Evolutionary conservation across 1,140 invertebrate genomes (phyloP).

Genomic region (Drosophila bipectinata): DNA sequence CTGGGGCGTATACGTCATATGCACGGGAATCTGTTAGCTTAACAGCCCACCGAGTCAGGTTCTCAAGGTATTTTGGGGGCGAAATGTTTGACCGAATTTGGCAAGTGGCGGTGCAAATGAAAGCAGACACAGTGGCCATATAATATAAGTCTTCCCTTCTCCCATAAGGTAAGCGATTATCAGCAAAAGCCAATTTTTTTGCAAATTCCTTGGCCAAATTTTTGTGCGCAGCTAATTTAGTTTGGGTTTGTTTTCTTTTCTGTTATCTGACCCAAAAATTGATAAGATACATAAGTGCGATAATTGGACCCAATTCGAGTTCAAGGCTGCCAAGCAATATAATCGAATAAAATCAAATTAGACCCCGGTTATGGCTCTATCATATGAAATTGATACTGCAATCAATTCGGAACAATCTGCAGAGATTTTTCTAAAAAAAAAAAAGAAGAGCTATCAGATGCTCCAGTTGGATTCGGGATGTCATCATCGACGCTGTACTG

Average conservation of each 20-base stretch:
- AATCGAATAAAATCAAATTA: slow-evolving; percentile 51
- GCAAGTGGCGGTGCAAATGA: slow-evolving; percentile 18
- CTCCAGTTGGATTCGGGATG: slow-evolving; percentile 5
- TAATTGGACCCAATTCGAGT: slow-evolving; percentile 70
- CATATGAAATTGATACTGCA: slow-evolving; percentile 45
- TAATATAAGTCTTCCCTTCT: neutral
- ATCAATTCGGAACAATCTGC: slow-evolving; percentile 16
- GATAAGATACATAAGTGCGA: slow-evolving; percentile 52
- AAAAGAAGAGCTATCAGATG: slow-evolving; percentile 6
- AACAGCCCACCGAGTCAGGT: slow-evolving; percentile 8
- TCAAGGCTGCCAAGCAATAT: slow-evolving; percentile 56
- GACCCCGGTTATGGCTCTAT: slow-evolving; percentile 12
- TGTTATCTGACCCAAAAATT: slow-evolving; percentile 52
- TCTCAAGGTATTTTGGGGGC: slow-evolving; percentile 36
- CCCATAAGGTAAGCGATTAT: slow-evolving; percentile 29
- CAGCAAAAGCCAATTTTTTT: neutral
- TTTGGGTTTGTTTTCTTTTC: slow-evolving; percentile 48
- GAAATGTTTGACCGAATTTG: slow-evolving; percentile 53
- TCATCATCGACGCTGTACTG: slow-evolving; percentile 37
- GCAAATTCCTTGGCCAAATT: slow-evolving; percentile 22
- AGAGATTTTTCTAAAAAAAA: slow-evolving; percentile 5
- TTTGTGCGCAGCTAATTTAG: slow-evolving; percentile 59
- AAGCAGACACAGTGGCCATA: slow-evolving; percentile 12
- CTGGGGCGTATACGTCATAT: slow-evolving; percentile 36
- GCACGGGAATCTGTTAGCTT: slow-evolving; percentile 4